Percentiles rank a stretch among this genome's conserved stretches.
Evolutionary conservation across 2,888 invertebrate species (phyloP).

Genomic region (Athalia rosae): DNA sequence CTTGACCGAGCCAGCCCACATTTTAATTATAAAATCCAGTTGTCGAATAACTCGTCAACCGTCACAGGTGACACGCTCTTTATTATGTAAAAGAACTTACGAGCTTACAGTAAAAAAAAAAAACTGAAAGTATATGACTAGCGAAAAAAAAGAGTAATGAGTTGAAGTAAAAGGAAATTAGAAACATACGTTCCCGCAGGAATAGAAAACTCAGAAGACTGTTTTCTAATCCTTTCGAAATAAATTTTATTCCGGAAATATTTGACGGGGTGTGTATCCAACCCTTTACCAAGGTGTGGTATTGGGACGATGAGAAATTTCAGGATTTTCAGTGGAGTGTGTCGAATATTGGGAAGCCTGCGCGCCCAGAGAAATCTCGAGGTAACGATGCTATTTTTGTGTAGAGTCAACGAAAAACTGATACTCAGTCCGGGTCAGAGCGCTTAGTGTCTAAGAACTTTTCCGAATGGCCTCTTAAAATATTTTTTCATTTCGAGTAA

Average conservation of each 20-base stretch:
- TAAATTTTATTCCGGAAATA: neutral
- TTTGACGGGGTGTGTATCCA: neutral
- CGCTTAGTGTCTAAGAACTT: constrained; percentile 36
- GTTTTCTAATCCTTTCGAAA: no score
- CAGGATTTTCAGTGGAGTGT: constrained; percentile 17
- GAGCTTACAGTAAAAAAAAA: neutral
- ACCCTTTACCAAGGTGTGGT: neutral
- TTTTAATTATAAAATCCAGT: constrained; percentile 48
- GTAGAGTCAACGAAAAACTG: constrained; percentile 54
- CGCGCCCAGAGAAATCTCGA: constrained; percentile 42
- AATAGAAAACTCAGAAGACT: neutral
- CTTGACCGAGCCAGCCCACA: constrained; percentile 52
- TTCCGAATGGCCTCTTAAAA: constrained; percentile 29
- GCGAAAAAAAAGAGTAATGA: neutral
- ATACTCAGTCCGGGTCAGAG: constrained; percentile 60
- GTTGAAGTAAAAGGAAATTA: neutral
- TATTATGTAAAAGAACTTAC: neutral
- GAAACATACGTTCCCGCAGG: neutral
- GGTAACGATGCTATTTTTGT: constrained; percentile 44
- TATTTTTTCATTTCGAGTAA: neutral
- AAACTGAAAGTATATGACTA: neutral
- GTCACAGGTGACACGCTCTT: constrained; percentile 20
- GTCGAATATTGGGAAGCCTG: constrained; percentile 34
- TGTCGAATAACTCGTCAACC: constrained; percentile 9
- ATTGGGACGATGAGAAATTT: neutral